phyloP scores from a whole-genome alignment of 2,888 invertebrate genomes.

The Acanthosepion lycidas region DNA sequence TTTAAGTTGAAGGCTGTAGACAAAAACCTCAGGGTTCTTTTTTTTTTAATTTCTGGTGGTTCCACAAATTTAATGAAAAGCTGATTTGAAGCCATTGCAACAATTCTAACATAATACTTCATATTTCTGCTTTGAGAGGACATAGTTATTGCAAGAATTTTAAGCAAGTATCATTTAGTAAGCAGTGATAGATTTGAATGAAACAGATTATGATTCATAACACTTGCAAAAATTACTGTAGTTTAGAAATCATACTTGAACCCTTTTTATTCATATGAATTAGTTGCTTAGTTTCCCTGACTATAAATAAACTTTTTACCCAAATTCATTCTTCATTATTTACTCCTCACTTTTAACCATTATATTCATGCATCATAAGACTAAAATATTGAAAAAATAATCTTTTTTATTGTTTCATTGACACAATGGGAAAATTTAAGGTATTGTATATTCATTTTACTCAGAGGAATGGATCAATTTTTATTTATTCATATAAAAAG shows the following conservation, averaged over 20 bases:
- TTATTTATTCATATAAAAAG: not conserved
- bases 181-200: too few species aligned
- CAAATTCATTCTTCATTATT: not conserved
- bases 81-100: too few species aligned
- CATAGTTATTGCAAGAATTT: too few species aligned
- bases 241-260: not conserved
- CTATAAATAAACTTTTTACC: not conserved
- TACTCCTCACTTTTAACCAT: not conserved
- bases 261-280: not conserved
- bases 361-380: conserved; percentile 11
- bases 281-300: not conserved
- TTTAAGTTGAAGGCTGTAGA: too few species aligned
- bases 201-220: too few species aligned
- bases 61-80: too few species aligned
- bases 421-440: conserved; percentile 33
- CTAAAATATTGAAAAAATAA: not conserved
- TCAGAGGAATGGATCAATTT: not conserved
- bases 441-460: conserved; percentile 33
- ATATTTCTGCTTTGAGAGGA: too few species aligned
- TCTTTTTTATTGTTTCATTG: conserved; percentile 33
- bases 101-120: too few species aligned
- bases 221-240: not conserved
- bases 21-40: too few species aligned
- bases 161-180: too few species aligned
- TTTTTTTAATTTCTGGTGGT: too few species aligned